phyloP scores from a whole-genome alignment of 1,140 invertebrate species.

The Drosophila sucinea region DNA sequence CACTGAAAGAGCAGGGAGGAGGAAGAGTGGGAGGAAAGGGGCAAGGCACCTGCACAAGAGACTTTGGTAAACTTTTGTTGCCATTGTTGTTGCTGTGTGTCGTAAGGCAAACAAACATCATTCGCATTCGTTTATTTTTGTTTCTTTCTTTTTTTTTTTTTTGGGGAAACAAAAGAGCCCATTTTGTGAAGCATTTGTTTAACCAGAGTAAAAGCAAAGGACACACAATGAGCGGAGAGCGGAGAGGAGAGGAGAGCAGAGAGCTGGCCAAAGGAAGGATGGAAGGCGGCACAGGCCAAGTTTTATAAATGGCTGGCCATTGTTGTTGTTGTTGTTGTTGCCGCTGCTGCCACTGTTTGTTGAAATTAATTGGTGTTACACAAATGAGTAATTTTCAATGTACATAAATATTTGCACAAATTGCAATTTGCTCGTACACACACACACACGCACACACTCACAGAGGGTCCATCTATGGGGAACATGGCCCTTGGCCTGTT shows the following conservation, averaged over 20 bases:
- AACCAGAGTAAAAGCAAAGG: slow-evolving; percentile 50
- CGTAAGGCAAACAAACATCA: slow-evolving; percentile 47
- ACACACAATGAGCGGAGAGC: slow-evolving; percentile 17
- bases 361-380: slow-evolving; percentile 82
- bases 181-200: slow-evolving; percentile 75
- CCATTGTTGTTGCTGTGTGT: slow-evolving; percentile 6
- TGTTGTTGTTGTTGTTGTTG: slow-evolving; percentile 39
- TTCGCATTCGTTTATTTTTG: slow-evolving; percentile 49
- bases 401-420: slow-evolving; percentile 82
- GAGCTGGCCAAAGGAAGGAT: slow-evolving; percentile 5
- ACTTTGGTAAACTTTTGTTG: slow-evolving; percentile 25
- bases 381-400: slow-evolving; percentile 82
- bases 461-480: background rate
- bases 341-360: slow-evolving; percentile 61
- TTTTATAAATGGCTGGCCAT: slow-evolving; percentile 65
- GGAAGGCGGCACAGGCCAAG: slow-evolving; percentile 19
- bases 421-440: slow-evolving; percentile 64
- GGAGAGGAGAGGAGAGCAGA: slow-evolving; percentile 2
- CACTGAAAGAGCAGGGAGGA: background rate
- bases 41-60: slow-evolving; percentile 43
- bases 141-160: slow-evolving; percentile 48
- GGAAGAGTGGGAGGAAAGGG: background rate
- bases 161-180: slow-evolving; percentile 77
- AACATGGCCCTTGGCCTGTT: slow-evolving; percentile 3
- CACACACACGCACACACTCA: background rate